Conservation (phyloP, 2,113 vertebrate species). For the Terrapene triunguis region DNA sequence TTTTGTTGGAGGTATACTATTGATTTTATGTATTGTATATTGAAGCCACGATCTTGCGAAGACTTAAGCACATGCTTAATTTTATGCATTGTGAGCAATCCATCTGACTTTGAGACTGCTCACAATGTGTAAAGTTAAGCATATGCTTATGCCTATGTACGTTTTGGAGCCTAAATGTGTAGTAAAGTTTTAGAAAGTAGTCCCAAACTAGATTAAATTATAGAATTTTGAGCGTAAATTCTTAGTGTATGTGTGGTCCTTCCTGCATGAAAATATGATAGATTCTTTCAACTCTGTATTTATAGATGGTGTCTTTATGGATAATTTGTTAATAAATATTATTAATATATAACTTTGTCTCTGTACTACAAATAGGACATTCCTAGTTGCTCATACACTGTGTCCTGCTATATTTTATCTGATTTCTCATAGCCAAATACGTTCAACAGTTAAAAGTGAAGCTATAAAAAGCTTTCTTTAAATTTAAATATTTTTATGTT, state of each 20-base stretch:
- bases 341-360: background rate
- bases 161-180: background rate
- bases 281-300: background rate
- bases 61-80: background rate
- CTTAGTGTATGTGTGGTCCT: background rate
- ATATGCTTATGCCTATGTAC: background rate
- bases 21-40: background rate
- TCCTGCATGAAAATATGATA: rapidly evolving
- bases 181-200: background rate
- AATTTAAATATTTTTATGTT: too few relatives aligned
- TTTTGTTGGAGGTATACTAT: too few relatives aligned
- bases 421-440: background rate
- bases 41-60: background rate
- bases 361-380: background rate
- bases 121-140: background rate
- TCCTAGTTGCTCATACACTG: background rate
- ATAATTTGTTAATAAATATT: background rate
- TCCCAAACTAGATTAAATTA: background rate
- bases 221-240: background rate
- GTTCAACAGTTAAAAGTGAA: background rate
- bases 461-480: too few relatives aligned
- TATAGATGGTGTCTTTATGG: background rate
- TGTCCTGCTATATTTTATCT: background rate
- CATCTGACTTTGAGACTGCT: background rate
- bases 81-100: background rate